Evolutionary conservation across 2,797 vertebrate genomes (phyloP).

Genomic region (Podargus strigoides): DNA sequence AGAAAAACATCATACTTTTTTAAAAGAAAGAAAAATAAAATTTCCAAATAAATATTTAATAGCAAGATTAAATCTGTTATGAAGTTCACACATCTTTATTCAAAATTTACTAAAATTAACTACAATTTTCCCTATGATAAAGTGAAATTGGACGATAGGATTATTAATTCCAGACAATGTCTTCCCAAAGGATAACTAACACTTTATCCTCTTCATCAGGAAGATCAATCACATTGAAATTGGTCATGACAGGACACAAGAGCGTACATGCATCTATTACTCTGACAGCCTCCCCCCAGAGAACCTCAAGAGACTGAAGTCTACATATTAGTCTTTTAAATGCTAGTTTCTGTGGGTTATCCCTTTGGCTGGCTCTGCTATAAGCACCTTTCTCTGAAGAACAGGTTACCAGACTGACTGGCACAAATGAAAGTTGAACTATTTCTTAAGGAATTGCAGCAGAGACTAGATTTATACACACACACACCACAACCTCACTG

Average conservation of each 20-base stretch:
- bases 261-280: not conserved
- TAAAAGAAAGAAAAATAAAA: not conserved
- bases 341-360: not conserved
- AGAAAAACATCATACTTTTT: not conserved
- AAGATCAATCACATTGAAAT: not conserved
- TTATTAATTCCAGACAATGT: not conserved
- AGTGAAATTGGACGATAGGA: not conserved
- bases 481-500: not conserved
- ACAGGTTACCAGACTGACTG: not conserved
- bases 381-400: not conserved
- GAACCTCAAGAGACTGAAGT: not conserved
- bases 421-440: not conserved
- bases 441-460: not conserved
- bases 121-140: not conserved
- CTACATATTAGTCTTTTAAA: not conserved
- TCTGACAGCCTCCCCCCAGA: not conserved
- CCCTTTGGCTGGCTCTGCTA: not conserved
- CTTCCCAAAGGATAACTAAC: not conserved
- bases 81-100: not conserved
- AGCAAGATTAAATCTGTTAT: not conserved
- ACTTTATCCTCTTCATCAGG: not conserved
- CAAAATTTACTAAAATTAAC: not conserved
- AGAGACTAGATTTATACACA: not conserved
- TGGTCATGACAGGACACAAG: not conserved
- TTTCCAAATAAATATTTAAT: not conserved